Base-by-base conservation (phyloP, 2,888 invertebrate genomes). In the Drosophila borborema region DNA sequence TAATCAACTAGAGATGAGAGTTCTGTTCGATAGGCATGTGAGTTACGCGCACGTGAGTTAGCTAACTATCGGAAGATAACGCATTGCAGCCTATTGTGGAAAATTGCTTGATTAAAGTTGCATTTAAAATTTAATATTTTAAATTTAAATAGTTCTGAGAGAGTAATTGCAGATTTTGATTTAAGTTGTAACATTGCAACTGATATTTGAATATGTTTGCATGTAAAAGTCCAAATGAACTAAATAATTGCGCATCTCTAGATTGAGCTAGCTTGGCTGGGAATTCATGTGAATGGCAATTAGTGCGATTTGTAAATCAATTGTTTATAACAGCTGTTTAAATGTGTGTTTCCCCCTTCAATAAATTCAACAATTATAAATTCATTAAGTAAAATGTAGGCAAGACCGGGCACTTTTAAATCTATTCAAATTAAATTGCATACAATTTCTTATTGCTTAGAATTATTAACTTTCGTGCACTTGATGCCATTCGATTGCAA, bases 401-500 rank as follows among this genome's bases (percentile, higher is more conserved):
- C 31, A 55, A 18, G 28, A 23, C 8, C 31, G 46, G 55, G 14
- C 41, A 20, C 9, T 36, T 45, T 38, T 18, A 46, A 41, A 41
- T 65, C 60, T 41, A 65, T 72, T 60, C 1, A n/a, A 23, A 40
- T 18, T 10, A 58, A 58, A 10, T 31, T 18, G 14, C 16, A 16
- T 51, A 8, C 6, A 48, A 28, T 49, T 28, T 6, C 16, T 23
- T 59, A 53, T 65, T 69, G 46, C 23, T 70, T 60, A 5, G 46
- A 16, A 55, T 64, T 77, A 20, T 63, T 67, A 1, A 89, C 76
- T 80, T 89, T 86, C 41, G 80, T 86, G 64, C 90, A 86, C 56
- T 74, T 71, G 56, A 91, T 91, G 9, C 91, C 91, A 56, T 91
- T 91, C 0, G 90, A 91, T 62, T 92, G 90, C 28, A 91, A 63